A percentile compares a stretch with the other conserved stretches of the same genome.
These are phyloP conservation scores for Drosophila nasuta DNA, from an alignment of 1,140 invertebrate species.

Conservation along the genomic window DNA sequence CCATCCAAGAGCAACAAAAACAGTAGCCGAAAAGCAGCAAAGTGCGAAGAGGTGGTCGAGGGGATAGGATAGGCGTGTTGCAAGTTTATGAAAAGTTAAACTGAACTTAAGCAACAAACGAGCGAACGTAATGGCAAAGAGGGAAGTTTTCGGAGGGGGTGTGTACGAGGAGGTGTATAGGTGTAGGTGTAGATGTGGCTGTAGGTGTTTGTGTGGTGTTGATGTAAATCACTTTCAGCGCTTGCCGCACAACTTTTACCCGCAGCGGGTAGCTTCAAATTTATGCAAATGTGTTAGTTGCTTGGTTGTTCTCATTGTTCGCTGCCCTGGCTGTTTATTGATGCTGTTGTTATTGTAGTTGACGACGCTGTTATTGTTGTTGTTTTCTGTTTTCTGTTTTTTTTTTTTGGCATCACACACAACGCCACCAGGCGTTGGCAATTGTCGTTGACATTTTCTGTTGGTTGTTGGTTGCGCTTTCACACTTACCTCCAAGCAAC, in stretches of 20 bases:
- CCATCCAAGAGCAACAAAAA: slow-evolving; percentile 39
- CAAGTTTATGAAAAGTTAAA: slow-evolving; percentile 82
- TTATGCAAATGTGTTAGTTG: slow-evolving; percentile 79
- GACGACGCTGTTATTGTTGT: slow-evolving; percentile 25
- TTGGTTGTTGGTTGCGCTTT: slow-evolving; percentile 53
- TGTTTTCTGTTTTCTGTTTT: slow-evolving; percentile 26
- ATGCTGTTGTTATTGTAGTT: slow-evolving; percentile 30
- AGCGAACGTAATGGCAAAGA: slow-evolving; percentile 48
- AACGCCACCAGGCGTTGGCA: slow-evolving; percentile 59
- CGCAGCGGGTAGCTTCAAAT: slow-evolving; percentile 67
- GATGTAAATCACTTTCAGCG: slow-evolving; percentile 78
- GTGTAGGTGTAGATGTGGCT: neutral
- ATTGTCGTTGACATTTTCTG: slow-evolving; percentile 80
- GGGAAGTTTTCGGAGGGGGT: neutral
- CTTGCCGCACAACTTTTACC: slow-evolving; percentile 61
- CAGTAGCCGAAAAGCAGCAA: slow-evolving; percentile 28
- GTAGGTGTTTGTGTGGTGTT: slow-evolving; percentile 36
- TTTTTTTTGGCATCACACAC: slow-evolving; percentile 21
- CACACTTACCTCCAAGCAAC: slow-evolving; percentile 24
- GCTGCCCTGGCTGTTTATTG: slow-evolving; percentile 33
- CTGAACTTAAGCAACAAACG: slow-evolving; percentile 78
- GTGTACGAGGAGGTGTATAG: neutral
- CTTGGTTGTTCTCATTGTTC: slow-evolving; percentile 62
- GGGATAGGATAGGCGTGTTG: slow-evolving; percentile 51
- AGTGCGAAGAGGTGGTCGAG: slow-evolving; percentile 21